phyloP scores from a whole-genome alignment of 2,888 invertebrate species.

The Zaprionus bogoriensis region DNA sequence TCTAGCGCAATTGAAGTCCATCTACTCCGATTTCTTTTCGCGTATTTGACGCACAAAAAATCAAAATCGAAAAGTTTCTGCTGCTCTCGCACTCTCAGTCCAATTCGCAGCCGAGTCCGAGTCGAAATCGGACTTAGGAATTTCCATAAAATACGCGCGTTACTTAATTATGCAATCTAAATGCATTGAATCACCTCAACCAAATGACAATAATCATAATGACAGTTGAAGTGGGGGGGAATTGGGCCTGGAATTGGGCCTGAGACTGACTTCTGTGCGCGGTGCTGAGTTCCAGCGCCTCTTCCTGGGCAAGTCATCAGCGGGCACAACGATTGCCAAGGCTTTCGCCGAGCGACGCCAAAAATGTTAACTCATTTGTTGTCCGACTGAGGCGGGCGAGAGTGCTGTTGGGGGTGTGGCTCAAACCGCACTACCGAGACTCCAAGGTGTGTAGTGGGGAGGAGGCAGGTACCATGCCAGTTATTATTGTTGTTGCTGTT shows the following conservation, averaged over 20 bases:
- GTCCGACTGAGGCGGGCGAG: slow-evolving; percentile 40
- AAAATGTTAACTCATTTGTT: slow-evolving; percentile 74
- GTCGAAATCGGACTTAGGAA: slow-evolving; percentile 21
- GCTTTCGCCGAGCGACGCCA: slow-evolving; percentile 51
- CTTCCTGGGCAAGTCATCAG: slow-evolving; percentile 28
- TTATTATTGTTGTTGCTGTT: slow-evolving; percentile 16
- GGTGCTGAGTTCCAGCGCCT: neutral
- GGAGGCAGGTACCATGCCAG: slow-evolving; percentile 16
- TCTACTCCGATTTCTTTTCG: too few species aligned
- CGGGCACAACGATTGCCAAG: slow-evolving; percentile 49
- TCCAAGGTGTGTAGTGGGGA: slow-evolving; percentile 1
- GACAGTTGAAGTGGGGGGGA: slow-evolving; percentile 36
- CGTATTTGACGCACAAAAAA: too few species aligned
- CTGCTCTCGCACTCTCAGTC: neutral
- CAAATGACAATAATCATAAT: slow-evolving; percentile 76
- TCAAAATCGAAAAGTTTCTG: too few species aligned
- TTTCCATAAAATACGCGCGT: slow-evolving; percentile 42
- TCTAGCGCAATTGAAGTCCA: too few species aligned
- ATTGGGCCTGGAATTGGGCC: neutral
- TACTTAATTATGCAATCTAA: slow-evolving; percentile 77
- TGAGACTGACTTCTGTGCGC: neutral
- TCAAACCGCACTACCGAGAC: slow-evolving; percentile 16
- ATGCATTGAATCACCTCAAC: slow-evolving; percentile 77
- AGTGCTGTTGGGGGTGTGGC: neutral
- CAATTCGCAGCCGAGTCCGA: neutral